phyloP scores from a whole-genome alignment of 2,888 invertebrate species.

The Meteorus cinctellus region DNA sequence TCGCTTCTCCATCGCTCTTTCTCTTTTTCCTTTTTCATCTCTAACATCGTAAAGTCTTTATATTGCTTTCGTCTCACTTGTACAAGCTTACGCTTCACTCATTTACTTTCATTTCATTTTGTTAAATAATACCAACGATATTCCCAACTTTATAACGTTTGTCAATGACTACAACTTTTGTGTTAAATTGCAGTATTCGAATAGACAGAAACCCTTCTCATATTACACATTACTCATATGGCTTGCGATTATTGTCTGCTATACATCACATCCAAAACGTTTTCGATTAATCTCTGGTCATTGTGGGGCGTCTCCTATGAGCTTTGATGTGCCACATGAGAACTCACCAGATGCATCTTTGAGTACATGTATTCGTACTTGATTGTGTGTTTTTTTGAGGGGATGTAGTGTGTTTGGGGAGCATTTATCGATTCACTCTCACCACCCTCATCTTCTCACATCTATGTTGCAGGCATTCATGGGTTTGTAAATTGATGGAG shows the following conservation, averaged over 20 bases:
- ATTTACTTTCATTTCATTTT: not conserved
- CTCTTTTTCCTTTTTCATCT: not conserved
- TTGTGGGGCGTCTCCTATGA: slow-evolving; percentile 16
- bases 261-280: slow-evolving; percentile 52
- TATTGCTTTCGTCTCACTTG: slow-evolving; percentile 37
- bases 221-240: slow-evolving; percentile 63
- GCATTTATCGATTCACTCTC: slow-evolving; percentile 21
- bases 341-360: slow-evolving; percentile 38
- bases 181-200: not conserved
- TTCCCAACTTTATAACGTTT: not conserved
- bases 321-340: slow-evolving; percentile 18
- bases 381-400: not conserved
- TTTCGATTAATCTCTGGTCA: slow-evolving; percentile 13
- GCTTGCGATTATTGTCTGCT: slow-evolving; percentile 57
- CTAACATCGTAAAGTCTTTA: too few relatives aligned
- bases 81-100: slow-evolving; percentile 22
- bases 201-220: slow-evolving; percentile 34
- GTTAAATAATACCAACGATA: not conserved
- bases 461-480: not conserved
- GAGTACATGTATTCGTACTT: not conserved
- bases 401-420: not conserved
- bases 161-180: not conserved
- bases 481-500: slow-evolving; percentile 8
- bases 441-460: not conserved
- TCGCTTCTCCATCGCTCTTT: slow-evolving; percentile 19